A percentile compares a stretch with the other conserved stretches of the same genome.
Conservation (phyloP, 2,113 vertebrate species). For the Myiopsitta monachus region DNA sequence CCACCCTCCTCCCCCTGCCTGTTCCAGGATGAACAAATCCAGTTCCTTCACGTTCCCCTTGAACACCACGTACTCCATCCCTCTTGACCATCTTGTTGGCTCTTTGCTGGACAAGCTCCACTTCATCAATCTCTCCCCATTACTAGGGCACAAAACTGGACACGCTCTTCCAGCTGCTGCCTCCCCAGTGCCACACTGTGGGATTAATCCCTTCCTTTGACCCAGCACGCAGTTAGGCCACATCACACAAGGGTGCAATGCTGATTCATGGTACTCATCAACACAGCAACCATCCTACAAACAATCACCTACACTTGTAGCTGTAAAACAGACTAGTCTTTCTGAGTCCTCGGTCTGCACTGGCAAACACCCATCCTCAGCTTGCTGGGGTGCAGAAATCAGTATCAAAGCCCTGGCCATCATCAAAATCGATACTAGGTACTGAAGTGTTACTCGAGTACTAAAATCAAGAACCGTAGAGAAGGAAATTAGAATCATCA, state of each 20-base stretch:
- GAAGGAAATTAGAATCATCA: conserved; percentile 44
- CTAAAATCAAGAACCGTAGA: not conserved
- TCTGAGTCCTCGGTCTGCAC: not conserved
- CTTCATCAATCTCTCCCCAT: not conserved
- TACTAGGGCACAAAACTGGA: not conserved
- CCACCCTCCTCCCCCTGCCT: not conserved
- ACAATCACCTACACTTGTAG: not conserved
- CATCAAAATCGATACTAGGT: not conserved
- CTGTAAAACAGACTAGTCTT: not conserved
- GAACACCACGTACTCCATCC: not conserved
- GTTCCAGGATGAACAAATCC: not conserved
- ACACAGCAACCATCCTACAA: not conserved
- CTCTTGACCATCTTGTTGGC: not conserved
- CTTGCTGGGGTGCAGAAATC: not conserved
- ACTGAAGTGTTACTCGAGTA: conserved; percentile 8
- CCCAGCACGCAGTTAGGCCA: not conserved
- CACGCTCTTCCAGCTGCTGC: not conserved
- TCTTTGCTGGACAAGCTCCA: not conserved
- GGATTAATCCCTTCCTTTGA: not conserved
- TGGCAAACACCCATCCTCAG: not conserved
- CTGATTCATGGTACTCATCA: not conserved
- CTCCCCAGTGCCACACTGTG: not conserved
- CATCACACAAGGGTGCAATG: not conserved
- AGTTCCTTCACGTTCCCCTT: not conserved
- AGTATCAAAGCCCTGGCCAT: not conserved